Base-by-base conservation (phyloP, 1,140 invertebrate species). In the Drosophila punjabiensis region DNA sequence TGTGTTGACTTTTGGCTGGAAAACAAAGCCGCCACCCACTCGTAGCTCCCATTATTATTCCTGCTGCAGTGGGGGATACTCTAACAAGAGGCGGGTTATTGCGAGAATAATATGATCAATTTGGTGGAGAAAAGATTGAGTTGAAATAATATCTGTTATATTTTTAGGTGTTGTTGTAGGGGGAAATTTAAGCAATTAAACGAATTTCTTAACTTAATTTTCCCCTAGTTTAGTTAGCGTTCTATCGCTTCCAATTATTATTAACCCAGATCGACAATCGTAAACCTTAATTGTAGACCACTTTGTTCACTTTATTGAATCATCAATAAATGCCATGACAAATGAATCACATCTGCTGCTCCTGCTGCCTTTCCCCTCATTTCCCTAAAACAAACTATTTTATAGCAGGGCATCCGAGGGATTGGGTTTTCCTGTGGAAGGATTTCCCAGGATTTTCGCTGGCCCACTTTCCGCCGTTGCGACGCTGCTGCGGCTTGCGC, bases 401-500 rank as follows among this genome's bases (percentile, higher is more conserved):
- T 35, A 30, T 47, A 28, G 37, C 16, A 78, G 76, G 47, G 65
- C 63, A 79, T 78, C 43, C 18, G 37, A 28, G n/a, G 10, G 20
- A 39, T 30, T 78, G 11, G 24, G 16, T 59, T 58, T 70, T 55
- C 30, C 41, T 37, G 14, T 58, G 28, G 24, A 28, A 35, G n/a
- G 14, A 45, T 69, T 71, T 68, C 50, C 39, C 30, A 18, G n/a
- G 41, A 63, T 30, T 64, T 47, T 75, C 47, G 18, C 47, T 71
- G 75, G 30, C 79, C 65, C 50, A 79, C 56, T 79, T 89, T 85
- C 48, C 68, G 56, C 41, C 7, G 20, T 14, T 69, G 81, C 70
- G 70, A 70, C 70, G 59, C 64, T 77, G 67, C 64, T 77, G 73
- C 68, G 73, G 83, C 70, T 68, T 82, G 84, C 85, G 84, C 84